Evolutionary conservation across 2,797 vertebrate species (phyloP), one percentile per base, ranked within the genome.

Genomic region (Lagorchestes hirsutus): DNA sequence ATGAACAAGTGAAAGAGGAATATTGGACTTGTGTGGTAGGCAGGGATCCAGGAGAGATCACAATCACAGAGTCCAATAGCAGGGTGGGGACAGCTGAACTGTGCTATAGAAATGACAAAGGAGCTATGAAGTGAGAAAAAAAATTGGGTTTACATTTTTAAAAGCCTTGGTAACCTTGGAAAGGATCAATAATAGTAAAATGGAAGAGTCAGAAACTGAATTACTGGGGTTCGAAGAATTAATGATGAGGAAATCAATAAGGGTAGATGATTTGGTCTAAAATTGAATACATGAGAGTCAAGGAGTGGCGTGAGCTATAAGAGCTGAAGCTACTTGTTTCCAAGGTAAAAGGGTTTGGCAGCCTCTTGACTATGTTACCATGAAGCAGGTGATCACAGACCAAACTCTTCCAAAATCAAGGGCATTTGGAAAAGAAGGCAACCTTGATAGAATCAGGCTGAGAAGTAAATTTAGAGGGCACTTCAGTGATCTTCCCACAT

Each of bases 321-420:
- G 8, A 1, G 10, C 22, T 10, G 40, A 87, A 87, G 40, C 74
- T 3, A 27, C 74, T 56, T 27, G 50, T 54, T 95, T 56, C 59
- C 10, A 1, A 56, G 93, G 67, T 29, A 56, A 96, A 59, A 31
- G 59, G 90, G 55, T 94, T 92, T 87, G 90, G 29, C 91, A 31
- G 55, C 22, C 91, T 67, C 59, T 57, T 55, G 52, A 95, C 91
- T 67, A 54, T 56, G 74, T 95, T 55, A 67, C 92, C 95, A 90
- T 62, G 91, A 93, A 96, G 24, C 90, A 57, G 6, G 40, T 90
- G 91, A 93, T 62, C 95, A n/a, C 56, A 94, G 40, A 97, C 93
- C 91, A 90, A 97, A 91, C 97, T 93, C 95, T 74, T 27, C n/a
- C 4, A 96, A 98, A 98, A 98, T 98, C 96, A 97, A 97, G 97